A percentile compares a stretch with the other conserved stretches of the same genome.
Evolutionary conservation across 2,113 vertebrate genomes (phyloP).

Genomic region (Dromiciops gliroides): DNA sequence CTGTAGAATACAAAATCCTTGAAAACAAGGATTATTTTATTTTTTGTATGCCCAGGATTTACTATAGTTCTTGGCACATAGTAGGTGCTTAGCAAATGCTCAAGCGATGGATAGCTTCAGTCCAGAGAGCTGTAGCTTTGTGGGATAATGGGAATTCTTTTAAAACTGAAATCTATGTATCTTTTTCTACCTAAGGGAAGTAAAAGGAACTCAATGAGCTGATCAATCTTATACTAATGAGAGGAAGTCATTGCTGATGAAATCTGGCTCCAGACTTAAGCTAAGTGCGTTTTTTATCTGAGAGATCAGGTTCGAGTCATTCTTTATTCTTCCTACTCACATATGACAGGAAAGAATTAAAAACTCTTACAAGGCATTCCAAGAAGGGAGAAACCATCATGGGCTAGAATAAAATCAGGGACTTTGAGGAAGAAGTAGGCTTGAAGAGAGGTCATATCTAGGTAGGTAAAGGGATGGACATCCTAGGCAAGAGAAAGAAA

Average conservation of each 20-base stretch:
- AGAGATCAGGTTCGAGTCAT: neutral
- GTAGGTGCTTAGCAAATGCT: neutral
- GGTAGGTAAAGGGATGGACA: neutral
- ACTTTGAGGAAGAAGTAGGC: neutral
- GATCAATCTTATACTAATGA: neutral
- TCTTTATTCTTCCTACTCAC: neutral
- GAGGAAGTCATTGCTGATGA: neutral
- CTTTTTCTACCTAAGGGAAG: neutral
- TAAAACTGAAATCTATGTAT: neutral
- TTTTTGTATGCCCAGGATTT: too few species aligned
- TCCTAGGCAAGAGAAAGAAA: neutral
- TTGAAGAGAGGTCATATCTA: neutral
- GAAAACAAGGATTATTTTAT: neutral
- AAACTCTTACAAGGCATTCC: neutral
- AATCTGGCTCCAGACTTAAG: neutral
- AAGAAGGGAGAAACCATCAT: neutral
- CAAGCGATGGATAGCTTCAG: neutral
- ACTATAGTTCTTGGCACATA: neutral
- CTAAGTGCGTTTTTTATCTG: neutral
- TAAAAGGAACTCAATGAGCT: neutral
- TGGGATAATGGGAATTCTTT: neutral
- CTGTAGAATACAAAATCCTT: neutral
- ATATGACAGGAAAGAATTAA: neutral
- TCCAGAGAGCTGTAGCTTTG: neutral
- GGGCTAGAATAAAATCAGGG: neutral